A percentile compares a stretch with the other conserved stretches of the same genome.
phyloP scores from a whole-genome alignment of 2,888 invertebrate genomes.

The Gordius sp. region DNA sequence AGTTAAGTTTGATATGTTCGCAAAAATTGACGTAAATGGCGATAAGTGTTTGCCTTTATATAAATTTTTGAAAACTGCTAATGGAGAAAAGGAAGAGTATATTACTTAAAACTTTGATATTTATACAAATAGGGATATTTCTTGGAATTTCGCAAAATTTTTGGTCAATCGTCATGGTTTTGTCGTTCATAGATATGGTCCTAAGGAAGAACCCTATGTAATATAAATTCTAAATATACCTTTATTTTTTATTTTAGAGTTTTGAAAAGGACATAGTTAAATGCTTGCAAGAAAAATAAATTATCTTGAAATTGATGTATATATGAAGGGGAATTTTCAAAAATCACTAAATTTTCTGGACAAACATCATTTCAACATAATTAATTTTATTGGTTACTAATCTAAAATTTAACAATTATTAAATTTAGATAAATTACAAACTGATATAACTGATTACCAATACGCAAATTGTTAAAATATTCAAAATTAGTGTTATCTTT shows the following conservation, averaged over 20 bases:
- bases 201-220: slow-evolving; percentile 32
- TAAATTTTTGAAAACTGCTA: slow-evolving; percentile 38
- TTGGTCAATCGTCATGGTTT: slow-evolving; percentile 46
- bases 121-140: slow-evolving; percentile 4
- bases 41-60: slow-evolving; percentile 41
- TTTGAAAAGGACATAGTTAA: not conserved
- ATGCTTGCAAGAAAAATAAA: not conserved
- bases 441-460: too few species aligned
- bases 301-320: too few species aligned
- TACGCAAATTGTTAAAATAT: too few species aligned
- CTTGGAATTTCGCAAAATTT: slow-evolving; percentile 67
- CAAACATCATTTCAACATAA: too few species aligned
- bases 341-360: too few species aligned
- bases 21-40: slow-evolving; percentile 45
- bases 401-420: too few species aligned
- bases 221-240: not conserved
- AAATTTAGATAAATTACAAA: too few species aligned
- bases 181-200: slow-evolving; percentile 41
- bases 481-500: too few species aligned
- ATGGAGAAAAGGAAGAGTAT: slow-evolving; percentile 33
- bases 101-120: not conserved
- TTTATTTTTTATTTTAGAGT: not conserved
- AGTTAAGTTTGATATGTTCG: slow-evolving; percentile 36
- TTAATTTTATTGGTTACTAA: too few species aligned
- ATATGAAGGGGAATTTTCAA: too few species aligned